Conservation (phyloP, 2,797 vertebrate species). For the Myripristis murdjan region DNA sequence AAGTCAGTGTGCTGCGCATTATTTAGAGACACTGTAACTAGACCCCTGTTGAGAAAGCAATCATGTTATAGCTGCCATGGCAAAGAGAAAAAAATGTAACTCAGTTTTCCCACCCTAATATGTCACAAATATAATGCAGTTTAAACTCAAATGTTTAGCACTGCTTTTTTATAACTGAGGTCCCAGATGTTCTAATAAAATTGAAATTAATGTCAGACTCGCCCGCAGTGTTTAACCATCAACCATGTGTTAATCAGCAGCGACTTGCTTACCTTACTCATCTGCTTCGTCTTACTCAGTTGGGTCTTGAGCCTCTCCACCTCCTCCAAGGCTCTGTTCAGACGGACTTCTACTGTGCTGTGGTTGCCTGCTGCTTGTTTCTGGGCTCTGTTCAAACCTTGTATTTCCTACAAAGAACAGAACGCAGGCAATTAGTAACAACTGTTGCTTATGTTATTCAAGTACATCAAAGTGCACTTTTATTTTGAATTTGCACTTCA, state of each 20-base stretch:
- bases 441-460: background rate
- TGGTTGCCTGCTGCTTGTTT: constrained; percentile 89
- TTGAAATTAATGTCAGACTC: background rate
- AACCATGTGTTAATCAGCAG: background rate
- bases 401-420: constrained; percentile 87
- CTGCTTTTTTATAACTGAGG: too few species aligned
- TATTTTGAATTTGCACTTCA: too few species aligned
- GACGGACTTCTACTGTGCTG: constrained; percentile 88
- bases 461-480: too few species aligned
- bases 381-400: constrained; percentile 86
- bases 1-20: too few species aligned
- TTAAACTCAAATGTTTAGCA: too few species aligned
- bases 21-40: too few species aligned
- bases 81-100: too few species aligned
- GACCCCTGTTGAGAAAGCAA: too few species aligned
- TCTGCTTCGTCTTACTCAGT: constrained; percentile 90
- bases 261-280: constrained; percentile 86
- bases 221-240: background rate
- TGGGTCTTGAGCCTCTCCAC: constrained; percentile 89
- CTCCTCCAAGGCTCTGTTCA: constrained; percentile 95
- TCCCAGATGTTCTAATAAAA: background rate
- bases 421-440: background rate
- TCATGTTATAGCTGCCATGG: too few species aligned
- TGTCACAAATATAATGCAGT: too few species aligned
- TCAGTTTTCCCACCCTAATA: too few species aligned